Evolutionary conservation across 2,113 vertebrate species (phyloP), one percentile per base, ranked within the genome.

Genomic region (Salvelinus namaycush): DNA sequence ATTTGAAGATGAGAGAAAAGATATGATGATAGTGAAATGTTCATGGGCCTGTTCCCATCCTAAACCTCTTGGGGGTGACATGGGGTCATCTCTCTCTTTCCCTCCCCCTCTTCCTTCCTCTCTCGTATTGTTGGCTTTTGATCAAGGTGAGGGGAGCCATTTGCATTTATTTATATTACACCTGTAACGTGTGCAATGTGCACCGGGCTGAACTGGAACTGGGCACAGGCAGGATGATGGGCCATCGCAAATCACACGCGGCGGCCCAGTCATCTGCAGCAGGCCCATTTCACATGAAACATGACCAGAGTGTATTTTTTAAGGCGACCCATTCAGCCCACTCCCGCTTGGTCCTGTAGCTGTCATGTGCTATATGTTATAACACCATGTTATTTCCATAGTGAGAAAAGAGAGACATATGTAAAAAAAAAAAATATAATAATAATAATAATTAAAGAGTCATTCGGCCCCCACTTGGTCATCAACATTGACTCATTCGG

Each of bases 101-200:
- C 0, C 64, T 27, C 64, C 22, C 20, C 34, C 39, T 49, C 68
- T 24, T 13, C 39, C 39, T 48, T 34, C 20, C 31, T 68, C 31
- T n/a, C 31, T 34, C 13, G 3, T 66, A 2, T 34, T 6, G n/a
- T 22, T 48, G 44, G 48, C 71, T 67, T 54, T 4, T 57, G 76
- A 83, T 79, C 68, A 76, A 81, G 78, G 77, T 72, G 62, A 84
- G 86, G 84, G 81, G 87, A 85, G 12, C 81, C 82, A 90, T 92
- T 90, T 91, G 88, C 90, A 90, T 92, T 89, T 89, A 90, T 87
- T 44, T 44, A 44, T 44, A 92, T 91, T 86, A 80, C 85, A 86
- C 68, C 31, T 79, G 83, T 86, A 81, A 89, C 87, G 83, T 86
- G 73, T 81, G 79, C 83, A 69, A 59, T 39, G 76, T 86, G 78